Evolutionary conservation across 2,888 invertebrate species (phyloP), one percentile per base, ranked within the genome.

Genomic region (Proisotoma minuta): DNA sequence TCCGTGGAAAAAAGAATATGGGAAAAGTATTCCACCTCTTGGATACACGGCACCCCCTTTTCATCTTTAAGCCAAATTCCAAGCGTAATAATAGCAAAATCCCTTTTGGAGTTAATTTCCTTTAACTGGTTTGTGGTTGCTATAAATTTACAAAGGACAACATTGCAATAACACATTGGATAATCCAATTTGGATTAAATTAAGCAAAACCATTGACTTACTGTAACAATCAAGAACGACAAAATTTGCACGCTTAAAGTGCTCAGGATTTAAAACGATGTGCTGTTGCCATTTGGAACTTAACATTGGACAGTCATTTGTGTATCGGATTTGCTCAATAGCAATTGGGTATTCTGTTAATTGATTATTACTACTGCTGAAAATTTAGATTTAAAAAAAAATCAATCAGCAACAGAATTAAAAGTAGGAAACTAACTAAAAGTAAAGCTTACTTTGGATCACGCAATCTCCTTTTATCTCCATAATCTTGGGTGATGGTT

Each of bases 401-500:
- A 34, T 34, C 15, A 8, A 8, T 34, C 34, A n/a, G n/a, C n/a
- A n/a, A n/a, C n/a, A n/a, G n/a, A n/a, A n/a, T n/a, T n/a, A n/a
- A n/a, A n/a, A n/a, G n/a, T n/a, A n/a, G n/a, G n/a, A n/a, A n/a
- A n/a, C n/a, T 26, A 12, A 24, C 5, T 23, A 8, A 3, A 15
- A 20, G 15, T 15, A 34, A 8, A 34, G 15, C 34, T 34, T 34
- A 34, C 34, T 8, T 10, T 15, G 34, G 34, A 8, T 15, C 34
- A 8, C 8, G 34, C 8, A 15, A 5, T 43, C 43, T 43, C 34
- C 34, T 34, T 43, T 43, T 43, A 4, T 5, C 4, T 5, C 18
- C 28, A 50, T 8, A 34, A 43, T 68, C 66, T 26, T 50, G 40
- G 20, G 39, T 54, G 26, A 70, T 59, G 1, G 57, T 79, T 73